These are phyloP conservation scores for Onychomys arenicola DNA, from an alignment of 2,797 vertebrate genomes.

Conservation along the genomic window DNA sequence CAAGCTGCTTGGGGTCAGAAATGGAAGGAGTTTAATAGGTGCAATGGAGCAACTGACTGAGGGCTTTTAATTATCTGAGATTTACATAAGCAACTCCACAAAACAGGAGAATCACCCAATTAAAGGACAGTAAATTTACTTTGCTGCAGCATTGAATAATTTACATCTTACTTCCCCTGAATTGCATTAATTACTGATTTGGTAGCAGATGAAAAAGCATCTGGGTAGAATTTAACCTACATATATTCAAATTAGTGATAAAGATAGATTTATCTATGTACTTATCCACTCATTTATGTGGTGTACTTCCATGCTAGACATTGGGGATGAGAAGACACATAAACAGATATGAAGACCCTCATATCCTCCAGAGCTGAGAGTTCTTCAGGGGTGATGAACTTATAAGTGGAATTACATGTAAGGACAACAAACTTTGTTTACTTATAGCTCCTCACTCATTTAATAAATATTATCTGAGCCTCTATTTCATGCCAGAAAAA, in stretches of 20 bases:
- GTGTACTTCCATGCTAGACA: slow-evolving; percentile 40
- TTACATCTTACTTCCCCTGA: slow-evolving; percentile 68
- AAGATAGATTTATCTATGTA: slow-evolving; percentile 61
- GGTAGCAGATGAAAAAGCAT: slow-evolving; percentile 69
- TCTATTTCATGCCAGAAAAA: background rate
- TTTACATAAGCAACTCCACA: slow-evolving; percentile 76
- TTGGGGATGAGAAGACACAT: background rate
- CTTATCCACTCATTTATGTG: slow-evolving; percentile 36
- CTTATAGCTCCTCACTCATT: background rate
- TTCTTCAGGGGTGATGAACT: background rate
- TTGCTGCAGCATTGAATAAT: slow-evolving; percentile 76
- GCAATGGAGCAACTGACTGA: slow-evolving; percentile 40
- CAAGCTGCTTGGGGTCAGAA: slow-evolving; percentile 52
- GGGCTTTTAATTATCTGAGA: slow-evolving; percentile 79
- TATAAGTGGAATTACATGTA: background rate
- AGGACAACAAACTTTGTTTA: background rate
- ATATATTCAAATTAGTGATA: slow-evolving; percentile 66
- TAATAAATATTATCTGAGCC: background rate
- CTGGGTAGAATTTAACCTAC: slow-evolving; percentile 76
- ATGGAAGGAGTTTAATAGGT: slow-evolving; percentile 16
- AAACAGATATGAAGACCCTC: slow-evolving; percentile 28
- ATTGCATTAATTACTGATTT: slow-evolving; percentile 78
- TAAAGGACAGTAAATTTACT: slow-evolving; percentile 82
- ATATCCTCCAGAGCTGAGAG: slow-evolving; percentile 8
- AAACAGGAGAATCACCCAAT: slow-evolving; percentile 70